These are phyloP conservation scores for Ceratoteleas bidentatus DNA, from an alignment of 1,140 invertebrate species.

Conservation along the genomic window DNA sequence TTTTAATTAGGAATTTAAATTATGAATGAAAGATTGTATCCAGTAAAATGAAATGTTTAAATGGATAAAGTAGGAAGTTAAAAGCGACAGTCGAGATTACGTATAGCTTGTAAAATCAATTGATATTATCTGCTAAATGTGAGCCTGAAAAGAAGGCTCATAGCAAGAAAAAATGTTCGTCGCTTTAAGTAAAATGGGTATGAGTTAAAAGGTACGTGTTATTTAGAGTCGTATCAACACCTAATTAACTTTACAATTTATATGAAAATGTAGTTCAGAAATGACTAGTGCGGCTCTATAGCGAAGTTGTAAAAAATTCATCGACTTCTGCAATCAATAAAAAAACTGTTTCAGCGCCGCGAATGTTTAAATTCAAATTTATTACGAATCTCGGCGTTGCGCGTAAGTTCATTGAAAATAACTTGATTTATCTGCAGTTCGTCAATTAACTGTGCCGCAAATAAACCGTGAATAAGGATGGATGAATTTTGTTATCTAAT, in stretches of 20 bases:
- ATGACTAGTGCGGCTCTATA: neutral
- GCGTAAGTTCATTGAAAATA: conserved; percentile 2
- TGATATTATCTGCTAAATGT: neutral
- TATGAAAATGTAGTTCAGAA: neutral
- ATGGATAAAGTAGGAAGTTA: no score
- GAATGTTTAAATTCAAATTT: conserved; percentile 4
- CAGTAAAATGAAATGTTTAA: no score
- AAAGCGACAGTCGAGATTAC: no score
- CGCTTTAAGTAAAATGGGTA: neutral
- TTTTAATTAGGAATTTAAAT: no score
- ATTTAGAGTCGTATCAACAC: neutral
- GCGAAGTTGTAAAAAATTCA: neutral
- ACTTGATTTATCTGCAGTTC: conserved; percentile 8
- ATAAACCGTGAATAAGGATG: neutral
- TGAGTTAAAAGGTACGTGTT: neutral
- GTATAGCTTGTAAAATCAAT: no score
- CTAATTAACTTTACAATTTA: neutral
- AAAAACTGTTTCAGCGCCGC: neutral
- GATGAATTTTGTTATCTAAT: neutral
- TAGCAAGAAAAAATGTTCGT: neutral
- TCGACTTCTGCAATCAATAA: neutral
- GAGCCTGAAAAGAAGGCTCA: neutral
- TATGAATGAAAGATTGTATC: no score
- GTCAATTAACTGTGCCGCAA: conserved; percentile 5
- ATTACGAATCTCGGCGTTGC: neutral